These are phyloP conservation scores for Dromius quadrimaculatus DNA, from an alignment of 2,888 invertebrate genomes.

Conservation along the genomic window DNA sequence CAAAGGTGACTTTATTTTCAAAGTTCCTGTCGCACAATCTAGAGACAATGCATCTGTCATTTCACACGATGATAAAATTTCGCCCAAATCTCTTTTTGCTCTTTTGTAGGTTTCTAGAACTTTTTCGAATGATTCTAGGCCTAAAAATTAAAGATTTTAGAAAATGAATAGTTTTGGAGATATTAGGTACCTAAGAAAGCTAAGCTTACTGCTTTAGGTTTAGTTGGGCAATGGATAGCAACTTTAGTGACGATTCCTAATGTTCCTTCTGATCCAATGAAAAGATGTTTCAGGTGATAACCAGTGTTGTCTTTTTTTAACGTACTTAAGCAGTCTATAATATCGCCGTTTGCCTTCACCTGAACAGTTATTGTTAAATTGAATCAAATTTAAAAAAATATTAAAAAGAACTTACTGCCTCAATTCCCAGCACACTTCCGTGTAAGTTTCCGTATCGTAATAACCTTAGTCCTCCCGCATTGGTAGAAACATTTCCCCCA, in stretches of 20 bases:
- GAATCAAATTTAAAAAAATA: background rate
- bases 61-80: constrained; percentile 96
- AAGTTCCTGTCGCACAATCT: constrained; percentile 73
- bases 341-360: constrained; percentile 87
- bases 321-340: constrained; percentile 86
- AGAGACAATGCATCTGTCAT: constrained; percentile 87
- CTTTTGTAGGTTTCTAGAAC: constrained; percentile 80
- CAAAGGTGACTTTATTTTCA: constrained; percentile 74
- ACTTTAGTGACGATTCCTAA: constrained; percentile 94
- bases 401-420: constrained; percentile 77
- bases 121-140: constrained; percentile 81
- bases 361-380: constrained; percentile 59
- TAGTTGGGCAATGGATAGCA: constrained; percentile 89
- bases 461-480: constrained; percentile 95
- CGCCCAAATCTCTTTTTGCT: constrained; percentile 83
- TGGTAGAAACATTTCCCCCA: constrained; percentile 96
- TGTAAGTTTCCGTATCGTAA: constrained; percentile 96
- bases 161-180: constrained; percentile 14
- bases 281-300: constrained; percentile 95
- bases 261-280: constrained; percentile 98
- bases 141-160: constrained; percentile 64
- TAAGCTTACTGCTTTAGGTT: constrained; percentile 84
- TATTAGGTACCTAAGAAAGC: constrained; percentile 84
- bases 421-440: constrained; percentile 89
- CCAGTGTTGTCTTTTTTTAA: constrained; percentile 98